Base-by-base conservation (phyloP, 2,113 vertebrate species). In the Ploceus nigricollis region DNA sequence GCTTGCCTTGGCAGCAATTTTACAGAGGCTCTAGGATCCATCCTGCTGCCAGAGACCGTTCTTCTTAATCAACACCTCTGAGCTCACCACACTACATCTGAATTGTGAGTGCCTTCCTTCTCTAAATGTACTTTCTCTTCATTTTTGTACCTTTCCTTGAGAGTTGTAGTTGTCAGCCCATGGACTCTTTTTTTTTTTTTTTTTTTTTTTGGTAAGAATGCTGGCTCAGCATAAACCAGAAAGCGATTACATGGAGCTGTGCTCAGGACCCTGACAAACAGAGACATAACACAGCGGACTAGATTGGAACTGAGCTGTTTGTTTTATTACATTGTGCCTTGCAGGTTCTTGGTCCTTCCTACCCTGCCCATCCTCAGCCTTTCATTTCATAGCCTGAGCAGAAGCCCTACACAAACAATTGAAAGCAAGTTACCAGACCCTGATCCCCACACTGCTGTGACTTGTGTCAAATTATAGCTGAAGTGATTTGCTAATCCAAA, bases 401-500 rank as follows among this genome's bases (percentile, higher is more conserved):
- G 50, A 85, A 82, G 56, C 37, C 44, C 39, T 50, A 23, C 30
- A 44, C 10, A 48, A 75, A 65, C 9, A 31, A 90, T 0, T 28
- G 66, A 76, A 87, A 60, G 42, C 47, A 70, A 75, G 31, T 23
- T 64, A 82, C 39, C 19, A 70, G 53, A 56, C 10, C 35, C 39
- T 75, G 91, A 71, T 78, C 8, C 31, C 53, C 23, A 42, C 30
- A 15, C 37, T 63, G 50, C 81, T 66, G 48, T 37, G 78, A 88
- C 35, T 82, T 69, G 37, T 85, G 70, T 73, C 70, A 90, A 50
- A 65, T 77, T 65, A 63, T 6, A 69, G 70, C 44, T 42, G 27
- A 35, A 82, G 63, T 1, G 6, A 87, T 82, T 88, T 77, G 54
- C 54, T 77, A 95, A 95, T 82, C 81, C 63, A 82, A 68, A 85